Conservation (phyloP, 2,113 vertebrate species). For the Miniopterus natalensis region DNA sequence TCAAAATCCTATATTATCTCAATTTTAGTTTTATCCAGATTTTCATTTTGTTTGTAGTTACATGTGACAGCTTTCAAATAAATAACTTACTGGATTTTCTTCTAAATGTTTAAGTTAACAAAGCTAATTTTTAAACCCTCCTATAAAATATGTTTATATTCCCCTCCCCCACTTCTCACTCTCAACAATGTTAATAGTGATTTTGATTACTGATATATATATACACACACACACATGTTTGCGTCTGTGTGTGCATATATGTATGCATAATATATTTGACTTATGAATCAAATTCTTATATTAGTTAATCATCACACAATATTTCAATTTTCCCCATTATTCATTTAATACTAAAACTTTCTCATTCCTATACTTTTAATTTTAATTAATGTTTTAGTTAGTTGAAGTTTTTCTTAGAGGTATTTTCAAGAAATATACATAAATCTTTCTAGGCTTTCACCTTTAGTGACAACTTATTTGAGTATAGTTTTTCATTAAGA, state of each 20-base stretch:
- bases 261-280: background rate
- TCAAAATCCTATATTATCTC: background rate
- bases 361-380: background rate
- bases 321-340: background rate
- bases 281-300: background rate
- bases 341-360: background rate
- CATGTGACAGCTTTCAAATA: background rate
- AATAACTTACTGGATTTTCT: background rate
- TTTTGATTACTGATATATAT: background rate
- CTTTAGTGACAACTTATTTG: background rate
- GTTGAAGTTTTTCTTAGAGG: background rate
- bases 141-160: background rate
- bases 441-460: background rate
- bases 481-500: background rate
- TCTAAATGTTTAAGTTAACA: constrained; percentile 1
- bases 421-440: background rate
- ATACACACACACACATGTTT: background rate
- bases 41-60: background rate
- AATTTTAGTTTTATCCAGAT: background rate
- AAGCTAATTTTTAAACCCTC: background rate
- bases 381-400: background rate
- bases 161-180: background rate
- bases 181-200: background rate
- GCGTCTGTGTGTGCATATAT: background rate
- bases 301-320: background rate